Conservation (phyloP, 2,113 vertebrate species). For the Noturus placidus region DNA sequence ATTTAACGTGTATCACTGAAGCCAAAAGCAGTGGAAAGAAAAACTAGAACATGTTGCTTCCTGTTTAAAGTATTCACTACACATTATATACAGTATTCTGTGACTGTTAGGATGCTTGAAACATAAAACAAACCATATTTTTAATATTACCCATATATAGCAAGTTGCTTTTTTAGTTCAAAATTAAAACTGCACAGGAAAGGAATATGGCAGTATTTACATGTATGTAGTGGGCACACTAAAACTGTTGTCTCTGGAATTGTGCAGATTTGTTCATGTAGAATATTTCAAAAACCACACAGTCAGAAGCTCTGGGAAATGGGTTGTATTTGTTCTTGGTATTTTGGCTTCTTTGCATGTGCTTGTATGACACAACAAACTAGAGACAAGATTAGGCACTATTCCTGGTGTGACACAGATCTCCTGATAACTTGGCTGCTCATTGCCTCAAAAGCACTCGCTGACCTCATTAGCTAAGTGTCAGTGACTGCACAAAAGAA, state of each 20-base stretch:
- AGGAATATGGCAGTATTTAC: background rate
- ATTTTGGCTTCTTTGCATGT: conserved; percentile 1
- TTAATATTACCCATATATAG: background rate
- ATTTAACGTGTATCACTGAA: conserved; percentile 42
- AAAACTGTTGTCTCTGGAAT: background rate
- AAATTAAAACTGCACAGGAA: background rate
- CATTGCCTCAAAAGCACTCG: conserved; percentile 5
- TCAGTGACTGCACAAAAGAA: background rate
- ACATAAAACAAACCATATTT: background rate
- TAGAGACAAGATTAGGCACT: conserved; percentile 14
- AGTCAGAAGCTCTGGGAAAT: background rate
- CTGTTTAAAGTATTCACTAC: conserved; percentile 14
- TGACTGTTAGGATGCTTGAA: background rate
- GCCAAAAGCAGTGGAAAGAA: conserved; percentile 25
- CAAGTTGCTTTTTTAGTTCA: background rate
- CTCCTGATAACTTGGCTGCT: conserved; percentile 9
- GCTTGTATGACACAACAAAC: conserved; percentile 21
- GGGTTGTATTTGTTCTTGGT: background rate
- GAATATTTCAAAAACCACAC: background rate
- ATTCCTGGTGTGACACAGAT: conserved; percentile 34
- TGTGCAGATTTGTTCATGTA: background rate
- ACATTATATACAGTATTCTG: conserved; percentile 3
- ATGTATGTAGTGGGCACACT: background rate
- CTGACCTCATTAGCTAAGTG: conserved; percentile 11
- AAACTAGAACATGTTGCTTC: conserved; percentile 36